These are phyloP conservation scores for Cynodonichthys magdalenae DNA, from an alignment of 2,797 vertebrate species.

Conservation along the genomic window DNA sequence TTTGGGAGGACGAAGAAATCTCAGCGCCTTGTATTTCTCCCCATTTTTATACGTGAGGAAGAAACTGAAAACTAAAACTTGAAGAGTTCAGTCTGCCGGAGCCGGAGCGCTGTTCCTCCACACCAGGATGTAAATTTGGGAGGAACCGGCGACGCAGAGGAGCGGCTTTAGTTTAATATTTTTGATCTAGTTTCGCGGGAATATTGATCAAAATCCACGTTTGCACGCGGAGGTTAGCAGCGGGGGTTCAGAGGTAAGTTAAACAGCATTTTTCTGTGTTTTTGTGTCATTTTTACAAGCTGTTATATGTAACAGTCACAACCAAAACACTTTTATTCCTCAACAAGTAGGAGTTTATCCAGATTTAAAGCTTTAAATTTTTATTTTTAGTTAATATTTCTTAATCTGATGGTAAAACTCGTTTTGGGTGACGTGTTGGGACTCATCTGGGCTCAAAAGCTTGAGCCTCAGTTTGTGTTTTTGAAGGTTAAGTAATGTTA, in stretches of 20 bases:
- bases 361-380: no score
- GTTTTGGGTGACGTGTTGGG: slow-evolving; percentile 6
- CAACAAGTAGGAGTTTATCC: no score
- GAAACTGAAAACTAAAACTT: slow-evolving; percentile 43
- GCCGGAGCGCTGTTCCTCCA: not conserved
- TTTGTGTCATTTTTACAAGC: not conserved
- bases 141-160: slow-evolving; percentile 11
- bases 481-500: not conserved
- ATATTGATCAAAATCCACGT: slow-evolving; percentile 10
- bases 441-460: slow-evolving; percentile 48
- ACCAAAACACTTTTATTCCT: no score
- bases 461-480: slow-evolving; percentile 26
- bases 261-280: not conserved
- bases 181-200: slow-evolving; percentile 8
- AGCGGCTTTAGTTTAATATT: slow-evolving; percentile 10
- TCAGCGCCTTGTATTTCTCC: not conserved
- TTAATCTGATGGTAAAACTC: no score
- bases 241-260: slow-evolving; percentile 23
- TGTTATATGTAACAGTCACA: not conserved
- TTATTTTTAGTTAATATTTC: no score
- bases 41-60: not conserved
- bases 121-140: slow-evolving; percentile 54
- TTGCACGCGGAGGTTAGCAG: not conserved
- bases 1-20: slow-evolving; percentile 31
- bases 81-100: not conserved